These are phyloP conservation scores for Lithophane semibrunnea DNA, from an alignment of 2,888 invertebrate genomes.

Conservation along the genomic window DNA sequence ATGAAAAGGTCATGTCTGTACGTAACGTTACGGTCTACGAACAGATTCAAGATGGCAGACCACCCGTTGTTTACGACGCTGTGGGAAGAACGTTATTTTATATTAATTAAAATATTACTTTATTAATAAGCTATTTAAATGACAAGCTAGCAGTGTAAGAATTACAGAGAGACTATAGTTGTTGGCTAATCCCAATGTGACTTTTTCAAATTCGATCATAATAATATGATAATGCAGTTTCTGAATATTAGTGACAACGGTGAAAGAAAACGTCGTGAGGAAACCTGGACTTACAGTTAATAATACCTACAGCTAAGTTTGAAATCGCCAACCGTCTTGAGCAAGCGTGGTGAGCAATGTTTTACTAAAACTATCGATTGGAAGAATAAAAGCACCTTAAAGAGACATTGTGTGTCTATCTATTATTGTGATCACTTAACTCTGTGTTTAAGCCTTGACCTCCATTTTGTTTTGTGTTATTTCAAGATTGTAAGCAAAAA, in stretches of 20 bases:
- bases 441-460: neutral
- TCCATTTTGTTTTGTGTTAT: neutral
- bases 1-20: slow-evolving; percentile 51
- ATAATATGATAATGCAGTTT: too few relatives aligned
- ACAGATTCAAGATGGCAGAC: slow-evolving; percentile 40
- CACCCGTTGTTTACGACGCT: slow-evolving; percentile 56
- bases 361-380: neutral
- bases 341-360: too few relatives aligned
- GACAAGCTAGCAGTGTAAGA: slow-evolving; percentile 42
- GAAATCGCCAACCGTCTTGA: too few relatives aligned
- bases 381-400: too few relatives aligned
- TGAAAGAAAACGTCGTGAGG: neutral
- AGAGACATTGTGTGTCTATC: too few relatives aligned
- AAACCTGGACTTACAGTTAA: neutral
- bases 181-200: neutral
- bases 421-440: neutral
- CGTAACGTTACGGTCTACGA: slow-evolving; percentile 3
- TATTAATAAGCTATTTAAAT: slow-evolving; percentile 54
- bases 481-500: neutral
- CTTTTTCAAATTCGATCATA: neutral
- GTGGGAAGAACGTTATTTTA: slow-evolving; percentile 60
- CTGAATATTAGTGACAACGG: neutral
- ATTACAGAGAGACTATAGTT: slow-evolving; percentile 2
- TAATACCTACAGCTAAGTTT: too few relatives aligned
- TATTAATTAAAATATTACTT: slow-evolving; percentile 64